phyloP scores from a whole-genome alignment of 2,888 invertebrate genomes.

The Drosophila robusta region DNA sequence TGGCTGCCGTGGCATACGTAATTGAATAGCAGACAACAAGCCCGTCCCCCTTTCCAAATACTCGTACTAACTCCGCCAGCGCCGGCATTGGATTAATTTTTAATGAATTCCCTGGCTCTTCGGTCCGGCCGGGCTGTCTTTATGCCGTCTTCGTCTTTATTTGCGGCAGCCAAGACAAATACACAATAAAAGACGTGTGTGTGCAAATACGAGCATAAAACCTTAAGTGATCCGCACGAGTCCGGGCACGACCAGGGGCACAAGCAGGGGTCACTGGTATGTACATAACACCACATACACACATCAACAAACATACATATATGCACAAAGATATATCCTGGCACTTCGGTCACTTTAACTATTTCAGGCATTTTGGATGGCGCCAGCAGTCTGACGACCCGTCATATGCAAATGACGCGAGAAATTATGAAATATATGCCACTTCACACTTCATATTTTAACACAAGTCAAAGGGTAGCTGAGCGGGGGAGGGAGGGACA shows the following conservation, averaged over 20 bases:
- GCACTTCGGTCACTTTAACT: constrained; percentile 52
- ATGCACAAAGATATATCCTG: not conserved
- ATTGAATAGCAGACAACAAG: constrained; percentile 76
- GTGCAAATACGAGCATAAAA: constrained; percentile 62
- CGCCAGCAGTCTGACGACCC: constrained; percentile 41
- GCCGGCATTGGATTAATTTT: constrained; percentile 80
- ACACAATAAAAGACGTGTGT: constrained; percentile 69
- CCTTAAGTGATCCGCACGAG: constrained; percentile 67
- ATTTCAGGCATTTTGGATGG: constrained; percentile 55
- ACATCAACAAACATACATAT: not conserved
- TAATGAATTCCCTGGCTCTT: constrained; percentile 78
- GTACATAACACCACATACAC: not conserved
- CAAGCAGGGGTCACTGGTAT: constrained; percentile 25
- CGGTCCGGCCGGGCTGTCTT: constrained; percentile 40
- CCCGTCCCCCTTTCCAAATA: not conserved
- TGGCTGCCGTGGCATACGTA: constrained; percentile 78
- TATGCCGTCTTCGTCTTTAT: constrained; percentile 73
- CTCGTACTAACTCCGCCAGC: constrained; percentile 37
- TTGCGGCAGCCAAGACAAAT: constrained; percentile 76
- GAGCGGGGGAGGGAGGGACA: not conserved
- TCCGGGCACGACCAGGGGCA: constrained; percentile 6
- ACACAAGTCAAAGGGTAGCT: constrained; percentile 5
- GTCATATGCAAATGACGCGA: constrained; percentile 63
- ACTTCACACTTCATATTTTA: constrained; percentile 42
- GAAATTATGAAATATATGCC: constrained; percentile 70